Conservation (phyloP, 2,113 vertebrate species). For the Saimiri boliviensis region DNA sequence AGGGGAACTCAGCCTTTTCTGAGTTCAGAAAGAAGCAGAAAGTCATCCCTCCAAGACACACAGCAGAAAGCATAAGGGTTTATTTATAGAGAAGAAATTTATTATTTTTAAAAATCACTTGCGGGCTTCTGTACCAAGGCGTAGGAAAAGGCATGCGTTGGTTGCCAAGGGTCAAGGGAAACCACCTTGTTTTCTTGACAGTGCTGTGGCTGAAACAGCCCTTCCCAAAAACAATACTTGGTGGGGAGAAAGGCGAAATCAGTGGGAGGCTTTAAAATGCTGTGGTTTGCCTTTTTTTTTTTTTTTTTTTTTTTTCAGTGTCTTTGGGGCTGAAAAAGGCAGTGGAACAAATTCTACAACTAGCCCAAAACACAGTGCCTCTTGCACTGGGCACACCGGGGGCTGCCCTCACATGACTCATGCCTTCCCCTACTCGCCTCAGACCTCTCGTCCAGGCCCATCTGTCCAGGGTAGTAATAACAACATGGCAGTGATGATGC, state of each 20-base stretch:
- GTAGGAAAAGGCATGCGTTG: background rate
- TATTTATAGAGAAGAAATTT: conserved; percentile 58
- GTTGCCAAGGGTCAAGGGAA: conserved; percentile 51
- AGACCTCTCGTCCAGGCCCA: background rate
- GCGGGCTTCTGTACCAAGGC: background rate
- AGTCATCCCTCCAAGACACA: background rate
- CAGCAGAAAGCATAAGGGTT: conserved; percentile 21
- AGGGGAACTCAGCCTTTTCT: background rate
- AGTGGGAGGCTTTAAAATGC: background rate
- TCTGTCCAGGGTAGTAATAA: background rate
- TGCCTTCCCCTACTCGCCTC: background rate
- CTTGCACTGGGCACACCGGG: background rate
- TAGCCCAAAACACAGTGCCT: background rate
- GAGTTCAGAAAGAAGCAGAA: conserved; percentile 26
- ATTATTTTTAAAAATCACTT: conserved; percentile 44
- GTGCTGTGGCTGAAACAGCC: background rate
- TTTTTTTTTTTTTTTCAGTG: background rate
- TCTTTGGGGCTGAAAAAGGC: background rate
- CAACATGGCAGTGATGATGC: background rate
- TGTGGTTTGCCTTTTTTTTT: conserved; percentile 16
- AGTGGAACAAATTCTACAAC: background rate
- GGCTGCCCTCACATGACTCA: background rate
- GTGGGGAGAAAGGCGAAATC: conserved; percentile 32
- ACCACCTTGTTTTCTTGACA: conserved; percentile 54
- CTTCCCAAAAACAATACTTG: conserved; percentile 19